Evolutionary conservation across 2,113 vertebrate genomes (phyloP), one percentile per base, ranked within the genome.

Genomic region (Dascyllus trimaculatus): DNA sequence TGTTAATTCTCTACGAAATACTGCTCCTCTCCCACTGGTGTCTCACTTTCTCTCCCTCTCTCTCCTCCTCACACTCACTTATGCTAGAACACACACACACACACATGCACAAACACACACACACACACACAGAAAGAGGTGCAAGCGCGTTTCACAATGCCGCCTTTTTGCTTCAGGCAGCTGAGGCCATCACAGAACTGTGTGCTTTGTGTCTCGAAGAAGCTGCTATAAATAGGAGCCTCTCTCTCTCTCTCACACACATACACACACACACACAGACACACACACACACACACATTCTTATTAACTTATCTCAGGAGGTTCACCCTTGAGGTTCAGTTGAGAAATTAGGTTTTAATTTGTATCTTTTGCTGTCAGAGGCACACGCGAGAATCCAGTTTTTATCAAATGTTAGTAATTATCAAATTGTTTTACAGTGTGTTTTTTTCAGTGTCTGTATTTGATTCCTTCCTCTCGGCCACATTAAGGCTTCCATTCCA

Each of bases 181-280:
- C 85, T 89, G 88, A 84, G 85, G 75, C 82, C 81, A 90, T 89
- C 81, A 64, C 85, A 86, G 89, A 87, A 83, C 84, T 90, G 86
- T 86, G 85, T 84, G 87, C 91, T 93, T 92, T 93, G 87, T 93
- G 86, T 91, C 85, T 89, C 61, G 24, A 87, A 89, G 90, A 88
- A 90, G 85, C 81, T 80, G 69, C 91, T 94, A 92, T 91, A 90
- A 93, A 93, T 94, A 94, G 87, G 78, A 85, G 58, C 52, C 40
- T 35, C 78, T 38, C 80, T 75, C 54, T 18, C 63, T 59, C 64
- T 15, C 72, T 11, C 61, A 17, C 25, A 1, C 67, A n/a, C 22
- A 2, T 21, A n/a, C 54, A 1, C 52, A 26, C 52, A 3, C 52
- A 26, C 51, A 38, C 56, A 43, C 64, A 43, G 56, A 77, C 25